phyloP scores from a whole-genome alignment of 92 coral and sea anemone genomes.

The Bergia puertoricense region DNA sequence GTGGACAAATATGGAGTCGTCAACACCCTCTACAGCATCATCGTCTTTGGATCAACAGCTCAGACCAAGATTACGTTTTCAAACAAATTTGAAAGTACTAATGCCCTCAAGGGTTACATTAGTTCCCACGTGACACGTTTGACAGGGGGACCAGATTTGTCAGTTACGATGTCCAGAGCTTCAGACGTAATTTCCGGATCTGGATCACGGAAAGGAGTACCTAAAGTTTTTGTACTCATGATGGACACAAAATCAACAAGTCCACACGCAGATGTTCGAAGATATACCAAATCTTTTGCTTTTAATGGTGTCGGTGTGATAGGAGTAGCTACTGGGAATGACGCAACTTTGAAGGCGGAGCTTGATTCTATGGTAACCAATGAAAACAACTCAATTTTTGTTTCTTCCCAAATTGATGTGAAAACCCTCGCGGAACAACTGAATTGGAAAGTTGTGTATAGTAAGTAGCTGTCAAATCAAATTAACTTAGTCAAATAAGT shows the following conservation, averaged over 20 bases:
- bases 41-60: conserved; percentile 8
- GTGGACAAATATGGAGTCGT: conserved; percentile 10
- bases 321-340: conserved; percentile 13
- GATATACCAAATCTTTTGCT: conserved; percentile 1
- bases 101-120: conserved; percentile 1
- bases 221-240: conserved; percentile 7
- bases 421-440: neutral
- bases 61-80: conserved; percentile 1
- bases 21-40: conserved; percentile 4
- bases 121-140: conserved; percentile 8
- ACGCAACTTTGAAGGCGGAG: neutral
- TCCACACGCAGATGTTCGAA: neutral
- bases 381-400: neutral
- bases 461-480: conserved; percentile 5
- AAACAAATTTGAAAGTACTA: neutral
- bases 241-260: conserved; percentile 25
- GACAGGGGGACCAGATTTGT: conserved; percentile 16
- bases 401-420: neutral
- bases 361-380: conserved; percentile 4
- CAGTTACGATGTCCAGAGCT: neutral
- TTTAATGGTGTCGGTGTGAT: conserved; percentile 22
- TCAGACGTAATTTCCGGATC: neutral
- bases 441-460: conserved; percentile 1
- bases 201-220: conserved; percentile 1
- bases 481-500: no score